These are phyloP conservation scores for Embidobia sp. DNA, from an alignment of 2,888 invertebrate genomes.

Conservation along the genomic window DNA sequence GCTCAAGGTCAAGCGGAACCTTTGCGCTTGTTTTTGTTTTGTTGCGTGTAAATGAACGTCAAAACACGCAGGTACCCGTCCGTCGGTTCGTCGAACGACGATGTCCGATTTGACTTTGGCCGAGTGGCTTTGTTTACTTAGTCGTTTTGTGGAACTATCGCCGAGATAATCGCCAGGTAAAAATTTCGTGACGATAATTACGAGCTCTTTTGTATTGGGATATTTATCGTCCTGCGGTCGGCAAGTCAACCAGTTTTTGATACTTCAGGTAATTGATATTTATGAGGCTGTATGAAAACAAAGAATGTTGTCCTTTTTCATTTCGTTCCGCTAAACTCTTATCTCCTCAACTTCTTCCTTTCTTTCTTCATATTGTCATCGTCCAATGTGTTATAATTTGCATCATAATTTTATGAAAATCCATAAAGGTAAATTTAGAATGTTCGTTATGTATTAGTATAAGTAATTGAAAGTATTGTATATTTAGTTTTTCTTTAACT, in stretches of 20 bases:
- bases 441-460: too few relatives aligned
- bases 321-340: too few relatives aligned
- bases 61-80: slow-evolving; percentile 10
- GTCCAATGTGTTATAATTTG: too few relatives aligned
- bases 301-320: background rate
- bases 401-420: too few relatives aligned
- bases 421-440: too few relatives aligned
- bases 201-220: slow-evolving; percentile 20
- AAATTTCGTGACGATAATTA: slow-evolving; percentile 17
- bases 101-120: slow-evolving; percentile 20
- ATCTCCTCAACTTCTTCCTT: background rate
- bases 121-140: slow-evolving; percentile 22
- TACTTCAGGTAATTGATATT: slow-evolving; percentile 19
- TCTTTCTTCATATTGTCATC: background rate
- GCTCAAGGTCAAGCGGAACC: slow-evolving; percentile 12
- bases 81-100: background rate
- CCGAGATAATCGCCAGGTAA: slow-evolving; percentile 24
- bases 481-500: too few relatives aligned
- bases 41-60: background rate
- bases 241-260: slow-evolving; percentile 13
- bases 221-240: slow-evolving; percentile 25
- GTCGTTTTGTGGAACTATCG: slow-evolving; percentile 7
- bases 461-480: too few relatives aligned
- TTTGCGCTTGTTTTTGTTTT: slow-evolving; percentile 20
- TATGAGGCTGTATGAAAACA: slow-evolving; percentile 7